These are phyloP conservation scores for Corvus cornix DNA, from an alignment of 2,113 vertebrate species.

Conservation along the genomic window DNA sequence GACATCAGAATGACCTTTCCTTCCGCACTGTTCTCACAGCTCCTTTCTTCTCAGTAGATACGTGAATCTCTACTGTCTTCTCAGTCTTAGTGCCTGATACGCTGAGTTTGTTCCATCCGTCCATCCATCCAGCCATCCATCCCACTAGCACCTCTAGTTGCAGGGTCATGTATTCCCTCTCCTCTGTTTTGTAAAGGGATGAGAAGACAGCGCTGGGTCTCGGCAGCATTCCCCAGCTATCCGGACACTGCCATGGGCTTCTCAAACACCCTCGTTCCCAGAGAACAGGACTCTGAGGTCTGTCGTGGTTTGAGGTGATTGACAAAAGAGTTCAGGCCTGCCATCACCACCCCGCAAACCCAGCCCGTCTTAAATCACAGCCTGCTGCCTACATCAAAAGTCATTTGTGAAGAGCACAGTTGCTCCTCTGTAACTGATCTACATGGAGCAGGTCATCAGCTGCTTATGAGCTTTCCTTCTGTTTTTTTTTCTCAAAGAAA, in stretches of 20 bases:
- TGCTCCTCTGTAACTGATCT: slow-evolving; percentile 7
- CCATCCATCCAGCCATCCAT: background rate
- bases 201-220: accelerated
- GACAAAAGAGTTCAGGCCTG: background rate
- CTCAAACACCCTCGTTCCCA: background rate
- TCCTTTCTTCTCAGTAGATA: background rate
- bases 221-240: accelerated
- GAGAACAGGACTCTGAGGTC: background rate
- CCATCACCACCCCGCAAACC: background rate
- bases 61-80: background rate
- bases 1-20: slow-evolving; percentile 27
- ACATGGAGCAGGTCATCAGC: slow-evolving; percentile 21
- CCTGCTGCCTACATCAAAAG: slow-evolving; percentile 22
- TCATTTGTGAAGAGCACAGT: slow-evolving; percentile 47
- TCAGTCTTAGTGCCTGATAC: background rate
- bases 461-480: background rate
- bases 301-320: background rate
- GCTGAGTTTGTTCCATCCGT: background rate
- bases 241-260: background rate
- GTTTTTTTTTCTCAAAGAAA: background rate
- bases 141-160: background rate
- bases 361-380: background rate
- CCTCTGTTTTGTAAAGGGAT: background rate
- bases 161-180: background rate
- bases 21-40: background rate